Evolutionary conservation across 2,797 vertebrate genomes (phyloP).

Genomic region (Pseudotriccus pelzelni): DNA sequence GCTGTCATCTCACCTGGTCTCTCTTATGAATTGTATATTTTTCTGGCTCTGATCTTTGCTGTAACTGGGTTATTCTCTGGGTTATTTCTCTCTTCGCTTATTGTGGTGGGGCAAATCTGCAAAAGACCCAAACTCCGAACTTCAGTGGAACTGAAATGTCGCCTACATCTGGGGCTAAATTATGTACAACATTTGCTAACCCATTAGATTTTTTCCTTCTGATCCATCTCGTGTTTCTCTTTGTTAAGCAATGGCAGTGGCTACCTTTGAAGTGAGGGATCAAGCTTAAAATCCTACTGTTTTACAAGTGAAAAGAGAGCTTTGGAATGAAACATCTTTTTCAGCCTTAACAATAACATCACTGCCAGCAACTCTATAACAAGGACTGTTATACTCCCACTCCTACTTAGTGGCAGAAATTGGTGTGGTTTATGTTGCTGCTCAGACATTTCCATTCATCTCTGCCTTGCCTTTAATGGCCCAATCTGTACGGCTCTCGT

Average conservation of each 20-base stretch:
- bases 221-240: background rate
- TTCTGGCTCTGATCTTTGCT: background rate
- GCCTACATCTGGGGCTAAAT: background rate
- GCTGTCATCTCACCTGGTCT: background rate
- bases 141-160: background rate
- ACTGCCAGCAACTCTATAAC: constrained; percentile 52
- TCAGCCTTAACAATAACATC: constrained; percentile 68
- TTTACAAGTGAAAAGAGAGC: constrained; percentile 59
- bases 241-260: background rate
- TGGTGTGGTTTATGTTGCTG: constrained; percentile 62
- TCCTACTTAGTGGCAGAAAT: constrained; percentile 66
- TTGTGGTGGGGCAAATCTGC: background rate
- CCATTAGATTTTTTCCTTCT: background rate
- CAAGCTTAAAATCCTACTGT: constrained; percentile 46
- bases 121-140: background rate
- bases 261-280: constrained; percentile 50
- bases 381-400: constrained; percentile 54
- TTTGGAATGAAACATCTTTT: constrained; percentile 61
- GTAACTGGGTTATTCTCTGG: background rate
- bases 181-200: background rate
- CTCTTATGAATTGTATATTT: background rate
- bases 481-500: constrained; percentile 18
- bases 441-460: constrained; percentile 62
- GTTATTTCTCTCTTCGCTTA: background rate
- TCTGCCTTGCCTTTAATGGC: constrained; percentile 61